Conservation (phyloP, 2,113 vertebrate genomes). For the Lichenostomus cassidix region DNA sequence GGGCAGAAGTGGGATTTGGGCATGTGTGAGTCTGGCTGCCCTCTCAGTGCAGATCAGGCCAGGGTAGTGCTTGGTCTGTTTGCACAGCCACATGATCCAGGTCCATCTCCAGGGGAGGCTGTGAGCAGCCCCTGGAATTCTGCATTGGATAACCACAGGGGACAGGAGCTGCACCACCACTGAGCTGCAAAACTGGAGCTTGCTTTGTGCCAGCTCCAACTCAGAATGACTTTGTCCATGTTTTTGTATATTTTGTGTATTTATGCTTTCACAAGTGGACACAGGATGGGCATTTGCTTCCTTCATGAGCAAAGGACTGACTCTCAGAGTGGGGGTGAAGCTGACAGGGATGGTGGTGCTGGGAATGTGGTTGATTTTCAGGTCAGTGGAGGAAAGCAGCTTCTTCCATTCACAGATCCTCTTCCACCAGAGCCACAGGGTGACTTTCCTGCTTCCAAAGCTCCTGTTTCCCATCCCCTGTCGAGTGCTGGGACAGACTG, state of each 20-base stretch:
- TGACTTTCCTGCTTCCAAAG: background rate
- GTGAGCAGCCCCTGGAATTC: background rate
- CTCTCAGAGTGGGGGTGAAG: background rate
- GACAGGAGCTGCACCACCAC: fast-evolving
- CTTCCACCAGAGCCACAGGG: background rate
- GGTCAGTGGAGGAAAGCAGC: background rate
- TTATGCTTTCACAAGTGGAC: background rate
- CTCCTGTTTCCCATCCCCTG: background rate
- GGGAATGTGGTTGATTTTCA: fast-evolving
- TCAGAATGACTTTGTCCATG: background rate
- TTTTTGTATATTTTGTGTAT: slow-evolving; percentile 21
- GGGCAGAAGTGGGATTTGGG: background rate
- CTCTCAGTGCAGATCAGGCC: background rate
- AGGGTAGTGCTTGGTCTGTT: background rate
- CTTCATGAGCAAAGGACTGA: background rate
- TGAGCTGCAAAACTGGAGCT: background rate
- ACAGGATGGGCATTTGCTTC: background rate
- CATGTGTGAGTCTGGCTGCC: background rate
- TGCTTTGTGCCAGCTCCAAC: background rate
- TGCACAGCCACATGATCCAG: background rate
- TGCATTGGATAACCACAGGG: fast-evolving
- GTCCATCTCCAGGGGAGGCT: background rate
- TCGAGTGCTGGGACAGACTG: background rate
- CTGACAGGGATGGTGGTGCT: background rate
- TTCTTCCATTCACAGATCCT: background rate